Evolutionary conservation across 2,888 invertebrate species (phyloP), one percentile per base, ranked within the genome.

Genomic region (Parochlus steinenii): DNA sequence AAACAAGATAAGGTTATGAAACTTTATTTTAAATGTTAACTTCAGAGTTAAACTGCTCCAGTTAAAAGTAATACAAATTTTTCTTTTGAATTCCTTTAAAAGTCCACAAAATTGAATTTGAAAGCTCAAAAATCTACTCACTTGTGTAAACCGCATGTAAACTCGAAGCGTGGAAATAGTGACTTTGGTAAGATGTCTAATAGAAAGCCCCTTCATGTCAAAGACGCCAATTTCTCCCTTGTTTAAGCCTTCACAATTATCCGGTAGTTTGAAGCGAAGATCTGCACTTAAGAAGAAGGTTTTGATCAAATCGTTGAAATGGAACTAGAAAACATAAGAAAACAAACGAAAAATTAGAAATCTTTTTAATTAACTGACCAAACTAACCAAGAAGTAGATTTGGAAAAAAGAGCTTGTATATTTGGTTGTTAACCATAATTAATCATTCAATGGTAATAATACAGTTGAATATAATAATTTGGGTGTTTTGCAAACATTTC

Each of bases 221-320:
- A 77, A 77, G 31, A 78, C 70, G 0, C 76, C 74, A 34, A 78
- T 64, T 50, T 78, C 78, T 2, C 78, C 78, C 1, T 67, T 63
- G 0, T 71, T 64, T 30, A 72, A 61, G 23, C 68, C 66, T 2
- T 61, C 60, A 30, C 65, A 62, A 1, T 59, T 57, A 17, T 63
- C 63, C 14, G 71, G 69, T 4, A 54, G 55, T 11, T 56, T 51
- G 43, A 78, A 63, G 40, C 78, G 63, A 16, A 73, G 66, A 50
- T 79, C 78, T 5, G 74, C 74, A 28, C 77, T 56, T 68, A 77
- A 74, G 53, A 77, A 75, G 61, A 77, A 76, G 0, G 72, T 66
- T 55, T 74, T 76, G 28, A 74, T 62, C 2, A 69, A 64, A 43
- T 74, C 72, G 23, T 67, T 62, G 53, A 74, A 77, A 47, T 65